Conservation (phyloP, 2,113 vertebrate species). For the Orcinus orca region DNA sequence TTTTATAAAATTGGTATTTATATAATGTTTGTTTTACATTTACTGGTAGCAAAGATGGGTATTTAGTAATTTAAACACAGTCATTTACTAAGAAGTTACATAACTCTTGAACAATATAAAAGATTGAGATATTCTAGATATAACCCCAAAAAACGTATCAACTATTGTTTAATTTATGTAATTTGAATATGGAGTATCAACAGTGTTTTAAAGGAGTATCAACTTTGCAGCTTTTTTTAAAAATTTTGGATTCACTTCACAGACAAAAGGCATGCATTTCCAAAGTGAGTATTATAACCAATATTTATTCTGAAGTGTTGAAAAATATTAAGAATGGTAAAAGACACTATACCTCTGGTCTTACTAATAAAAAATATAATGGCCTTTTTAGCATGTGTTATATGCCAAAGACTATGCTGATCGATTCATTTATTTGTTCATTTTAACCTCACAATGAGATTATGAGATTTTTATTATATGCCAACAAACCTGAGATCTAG, state of each 20-base stretch:
- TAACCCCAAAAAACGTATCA: not conserved
- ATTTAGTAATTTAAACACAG: not conserved
- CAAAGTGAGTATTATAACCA: not conserved
- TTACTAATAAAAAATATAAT: not conserved
- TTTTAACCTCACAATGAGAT: not conserved
- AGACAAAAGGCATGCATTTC: not conserved
- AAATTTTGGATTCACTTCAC: not conserved
- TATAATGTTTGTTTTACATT: not conserved
- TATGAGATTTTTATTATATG: not conserved
- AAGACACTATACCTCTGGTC: not conserved
- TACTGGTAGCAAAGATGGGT: not conserved
- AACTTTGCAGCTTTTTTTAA: not conserved
- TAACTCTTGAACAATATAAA: not conserved
- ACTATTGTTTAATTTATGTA: not conserved
- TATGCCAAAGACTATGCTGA: not conserved
- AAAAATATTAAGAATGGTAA: not conserved
- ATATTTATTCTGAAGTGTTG: not conserved
- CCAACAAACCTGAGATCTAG: not conserved
- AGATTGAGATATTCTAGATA: not conserved
- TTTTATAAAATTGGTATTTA: not conserved
- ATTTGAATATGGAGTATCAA: not conserved
- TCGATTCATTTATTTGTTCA: not conserved
- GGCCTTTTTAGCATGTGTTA: not conserved
- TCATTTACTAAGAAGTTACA: not conserved
- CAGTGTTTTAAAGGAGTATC: not conserved